These are phyloP conservation scores for Cacoxenus indagator DNA, from an alignment of 2,888 invertebrate species.

Conservation along the genomic window DNA sequence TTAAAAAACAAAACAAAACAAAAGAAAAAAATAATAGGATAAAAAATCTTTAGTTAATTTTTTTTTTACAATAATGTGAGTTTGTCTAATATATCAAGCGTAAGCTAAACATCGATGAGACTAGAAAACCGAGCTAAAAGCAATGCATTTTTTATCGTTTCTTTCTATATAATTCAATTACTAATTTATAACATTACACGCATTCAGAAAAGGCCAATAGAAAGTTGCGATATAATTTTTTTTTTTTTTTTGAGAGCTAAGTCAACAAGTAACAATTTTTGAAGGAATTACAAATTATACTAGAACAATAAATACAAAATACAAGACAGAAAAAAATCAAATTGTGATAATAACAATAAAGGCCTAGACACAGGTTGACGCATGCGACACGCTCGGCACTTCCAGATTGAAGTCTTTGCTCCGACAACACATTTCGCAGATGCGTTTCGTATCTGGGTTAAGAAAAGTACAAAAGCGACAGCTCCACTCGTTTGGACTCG, in stretches of 20 bases:
- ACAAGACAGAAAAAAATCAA: not conserved
- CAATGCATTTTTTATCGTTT: not conserved
- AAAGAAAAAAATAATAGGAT: too few relatives aligned
- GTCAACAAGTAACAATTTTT: not conserved
- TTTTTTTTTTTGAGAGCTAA: not conserved
- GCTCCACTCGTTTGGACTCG: conserved; percentile 73
- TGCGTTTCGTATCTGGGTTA: conserved; percentile 73
- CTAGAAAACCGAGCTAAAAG: not conserved
- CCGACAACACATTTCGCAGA: conserved; percentile 81
- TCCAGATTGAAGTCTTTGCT: conserved; percentile 70
- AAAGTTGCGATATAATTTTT: not conserved
- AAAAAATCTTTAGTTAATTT: too few relatives aligned
- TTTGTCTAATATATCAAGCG: too few relatives aligned
- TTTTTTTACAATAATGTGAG: not conserved
- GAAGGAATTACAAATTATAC: not conserved
- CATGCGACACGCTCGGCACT: conserved; percentile 58
- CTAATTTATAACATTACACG: too few relatives aligned
- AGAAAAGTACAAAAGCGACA: conserved; percentile 79
- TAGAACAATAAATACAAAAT: not conserved
- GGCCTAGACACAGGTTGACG: conserved; percentile 67
- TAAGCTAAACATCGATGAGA: not conserved
- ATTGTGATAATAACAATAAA: not conserved
- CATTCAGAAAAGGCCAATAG: too few relatives aligned
- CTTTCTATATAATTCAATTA: too few relatives aligned
- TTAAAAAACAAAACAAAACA: too few relatives aligned